phyloP scores from a whole-genome alignment of 2,113 vertebrate genomes.

The Chamaetylas fuelleborni region DNA sequence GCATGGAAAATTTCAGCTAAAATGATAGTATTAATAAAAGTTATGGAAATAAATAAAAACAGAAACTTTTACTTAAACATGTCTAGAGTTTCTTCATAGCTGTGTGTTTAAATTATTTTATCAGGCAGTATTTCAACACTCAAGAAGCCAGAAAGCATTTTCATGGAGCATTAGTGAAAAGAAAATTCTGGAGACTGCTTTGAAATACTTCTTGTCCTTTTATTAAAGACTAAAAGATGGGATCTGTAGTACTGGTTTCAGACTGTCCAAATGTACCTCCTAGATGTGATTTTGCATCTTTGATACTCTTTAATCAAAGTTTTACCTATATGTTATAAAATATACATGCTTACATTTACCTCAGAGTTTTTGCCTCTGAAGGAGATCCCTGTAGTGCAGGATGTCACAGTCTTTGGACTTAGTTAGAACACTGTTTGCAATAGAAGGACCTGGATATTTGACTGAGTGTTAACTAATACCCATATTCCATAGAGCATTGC shows the following conservation, averaged over 20 bases:
- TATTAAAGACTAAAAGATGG: background rate
- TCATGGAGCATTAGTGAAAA: background rate
- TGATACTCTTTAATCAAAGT: background rate
- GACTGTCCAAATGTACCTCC: rapidly evolving
- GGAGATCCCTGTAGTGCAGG: background rate
- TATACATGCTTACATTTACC: background rate
- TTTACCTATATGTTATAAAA: background rate
- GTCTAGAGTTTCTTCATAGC: background rate
- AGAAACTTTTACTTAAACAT: background rate
- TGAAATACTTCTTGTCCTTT: background rate
- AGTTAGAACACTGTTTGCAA: background rate
- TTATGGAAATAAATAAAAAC: background rate
- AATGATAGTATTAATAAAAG: background rate
- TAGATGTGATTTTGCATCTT: background rate
- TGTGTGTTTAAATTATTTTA: background rate
- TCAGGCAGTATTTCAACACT: background rate
- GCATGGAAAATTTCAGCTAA: background rate
- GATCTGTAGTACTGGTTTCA: background rate
- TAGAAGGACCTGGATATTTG: background rate
- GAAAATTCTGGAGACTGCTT: background rate
- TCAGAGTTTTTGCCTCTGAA: background rate
- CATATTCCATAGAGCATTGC: background rate
- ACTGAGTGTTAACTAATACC: background rate
- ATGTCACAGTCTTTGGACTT: background rate
- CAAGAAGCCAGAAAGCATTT: background rate